Evolutionary conservation across 2,113 vertebrate genomes (phyloP), one percentile per base, ranked within the genome.

Genomic region (Callipepla squamata): DNA sequence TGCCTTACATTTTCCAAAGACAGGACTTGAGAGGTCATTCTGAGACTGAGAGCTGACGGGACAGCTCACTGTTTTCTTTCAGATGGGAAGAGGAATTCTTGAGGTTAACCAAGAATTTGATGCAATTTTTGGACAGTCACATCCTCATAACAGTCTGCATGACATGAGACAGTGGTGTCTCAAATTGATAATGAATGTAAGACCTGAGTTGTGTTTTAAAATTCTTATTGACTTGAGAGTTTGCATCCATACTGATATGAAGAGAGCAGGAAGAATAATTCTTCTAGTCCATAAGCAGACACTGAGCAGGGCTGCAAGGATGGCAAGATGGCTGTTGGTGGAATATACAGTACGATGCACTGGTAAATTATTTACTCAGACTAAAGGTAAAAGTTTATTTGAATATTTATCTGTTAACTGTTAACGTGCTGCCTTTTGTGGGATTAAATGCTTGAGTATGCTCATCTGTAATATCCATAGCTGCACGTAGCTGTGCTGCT

Each of bases 331-430:
- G 17, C 40, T 86, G 42, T 66, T 83, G 80, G 62, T 89, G 50
- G 65, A 72, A 91, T 85, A 89, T 82, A 87, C 25, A 19, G 53
- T 69, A 36, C 70, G 70, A 89, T 95, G 67, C 57, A 57, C 74
- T 78, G 78, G 85, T 92, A 82, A 93, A 93, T 96, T 88, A 93
- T 94, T 94, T 84, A 86, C 68, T 82, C 7, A 69, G 47, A 85
- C 21, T 82, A 72, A 82, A 85, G 69, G 69, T 80, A 80, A 85
- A 85, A 3, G 79, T 75, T 94, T 85, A 55, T 86, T 86, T 89
- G 59, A 82, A 73, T 90, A 70, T 86, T 89, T 89, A 79, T 85
- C 63, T 84, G 69, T 87, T 80, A 91, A 74, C 84, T 62, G 82
- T 91, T 94, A 89, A 75, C n/a, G 45, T 36, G 23, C n/a, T 76